A percentile compares a stretch with the other conserved stretches of the same genome.
These are phyloP conservation scores for Grallaria varia DNA, from an alignment of 2,113 vertebrate species.

Conservation along the genomic window DNA sequence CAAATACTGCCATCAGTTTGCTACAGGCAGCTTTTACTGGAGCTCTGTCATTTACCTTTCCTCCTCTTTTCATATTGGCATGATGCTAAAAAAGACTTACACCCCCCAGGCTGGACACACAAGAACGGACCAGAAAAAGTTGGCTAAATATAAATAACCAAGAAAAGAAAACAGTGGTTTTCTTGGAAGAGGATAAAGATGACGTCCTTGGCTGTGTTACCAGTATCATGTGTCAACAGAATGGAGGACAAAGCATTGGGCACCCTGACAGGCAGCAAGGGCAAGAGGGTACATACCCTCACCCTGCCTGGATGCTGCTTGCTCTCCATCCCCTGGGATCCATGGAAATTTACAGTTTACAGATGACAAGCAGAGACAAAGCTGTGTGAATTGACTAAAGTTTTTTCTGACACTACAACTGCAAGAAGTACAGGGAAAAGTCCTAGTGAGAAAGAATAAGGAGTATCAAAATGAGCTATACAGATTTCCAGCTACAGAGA, in stretches of 20 bases:
- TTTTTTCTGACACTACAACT: not conserved
- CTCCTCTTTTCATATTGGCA: not conserved
- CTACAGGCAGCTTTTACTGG: not conserved
- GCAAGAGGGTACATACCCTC: not conserved
- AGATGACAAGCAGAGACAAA: not conserved
- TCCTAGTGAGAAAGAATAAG: not conserved
- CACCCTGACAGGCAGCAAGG: not conserved
- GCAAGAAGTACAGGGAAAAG: fast-evolving
- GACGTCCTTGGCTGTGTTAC: not conserved
- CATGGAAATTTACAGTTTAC: not conserved
- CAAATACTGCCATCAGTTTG: not conserved
- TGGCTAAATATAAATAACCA: not conserved
- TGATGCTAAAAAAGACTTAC: not conserved
- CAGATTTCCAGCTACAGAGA: not conserved
- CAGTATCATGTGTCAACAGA: not conserved
- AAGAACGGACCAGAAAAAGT: not conserved
- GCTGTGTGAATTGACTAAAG: not conserved
- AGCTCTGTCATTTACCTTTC: not conserved
- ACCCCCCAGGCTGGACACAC: fast-evolving
- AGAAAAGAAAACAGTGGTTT: not conserved
- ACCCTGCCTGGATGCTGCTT: not conserved
- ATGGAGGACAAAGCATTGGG: not conserved
- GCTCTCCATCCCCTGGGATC: not conserved
- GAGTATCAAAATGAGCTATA: not conserved
- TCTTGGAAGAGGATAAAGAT: not conserved